Evolutionary conservation across 2,113 vertebrate species (phyloP), one percentile per base, ranked within the genome.

Genomic region (Falcunculus frontatus): DNA sequence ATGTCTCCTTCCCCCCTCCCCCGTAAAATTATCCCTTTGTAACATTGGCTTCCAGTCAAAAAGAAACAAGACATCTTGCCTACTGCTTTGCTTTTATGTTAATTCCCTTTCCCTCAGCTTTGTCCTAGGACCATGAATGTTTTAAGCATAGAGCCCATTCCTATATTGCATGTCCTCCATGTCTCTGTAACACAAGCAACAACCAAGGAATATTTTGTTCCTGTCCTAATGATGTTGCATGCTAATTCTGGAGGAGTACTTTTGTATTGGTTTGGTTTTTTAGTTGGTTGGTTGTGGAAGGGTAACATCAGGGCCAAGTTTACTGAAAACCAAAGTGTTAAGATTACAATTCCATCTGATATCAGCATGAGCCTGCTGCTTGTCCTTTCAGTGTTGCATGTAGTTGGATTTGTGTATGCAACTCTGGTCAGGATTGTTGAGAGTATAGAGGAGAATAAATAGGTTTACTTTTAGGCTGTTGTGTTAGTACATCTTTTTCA

Each of bases 81-180:
- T 83, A 4, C 35, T 90, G 79, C 94, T 97, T 87, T 96, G 86
- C 59, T 90, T 97, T 93, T 93, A 91, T 93, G 92, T 96, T 95
- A 91, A 96, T 95, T 94, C 86, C 52, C 57, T 96, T 82, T 95
- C 93, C 57, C 11, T 84, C 10, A 44, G 90, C 89, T 95, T 93
- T 98, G 52, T 90, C 67, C 96, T 93, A 16, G n/a, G 27, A 65
- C 57, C 1, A 0, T 0, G 2, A 79, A 27, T 46, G 14, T 81
- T 77, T 47, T 29, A 75, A 76, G 22, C 4, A 0, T 27, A 50
- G 33, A 17, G 25, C 32, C 41, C 5, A 3, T 70, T 84, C 41
- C 27, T 41, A 2, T 30, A 19, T 30, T 49, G 12, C 18, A 5
- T 21, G 9, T 37, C 18, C 35, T 90, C 17, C 1, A 0, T 77